phyloP scores from a whole-genome alignment of 2,888 invertebrate species.

The Apoda limacodes region DNA sequence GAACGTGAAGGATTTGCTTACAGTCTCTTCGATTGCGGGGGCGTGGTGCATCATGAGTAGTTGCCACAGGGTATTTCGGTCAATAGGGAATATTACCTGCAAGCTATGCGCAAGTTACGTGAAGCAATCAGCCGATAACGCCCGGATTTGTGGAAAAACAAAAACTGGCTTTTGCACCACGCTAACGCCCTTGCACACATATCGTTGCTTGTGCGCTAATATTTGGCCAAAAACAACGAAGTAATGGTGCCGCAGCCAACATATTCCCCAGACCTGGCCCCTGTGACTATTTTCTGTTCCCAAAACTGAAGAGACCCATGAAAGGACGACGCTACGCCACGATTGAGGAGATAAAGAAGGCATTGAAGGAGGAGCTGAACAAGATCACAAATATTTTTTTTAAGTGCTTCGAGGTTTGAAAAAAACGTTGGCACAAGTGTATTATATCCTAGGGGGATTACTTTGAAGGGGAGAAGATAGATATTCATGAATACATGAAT shows the following conservation, averaged over 20 bases:
- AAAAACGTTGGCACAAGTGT: constrained; percentile 11
- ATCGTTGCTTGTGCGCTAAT: constrained; percentile 14
- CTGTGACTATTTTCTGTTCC: constrained; percentile 20
- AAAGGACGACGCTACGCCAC: constrained; percentile 14
- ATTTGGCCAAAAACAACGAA: constrained; percentile 16
- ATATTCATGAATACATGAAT: constrained; percentile 1
- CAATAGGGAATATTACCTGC: constrained; percentile 9
- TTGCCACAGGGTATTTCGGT: constrained; percentile 9
- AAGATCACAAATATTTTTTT: constrained; percentile 15
- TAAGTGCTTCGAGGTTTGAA: constrained; percentile 10
- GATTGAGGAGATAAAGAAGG: constrained; percentile 10
- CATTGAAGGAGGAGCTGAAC: constrained; percentile 1
- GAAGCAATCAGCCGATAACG: constrained; percentile 14
- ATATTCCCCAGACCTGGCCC: constrained; percentile 14
- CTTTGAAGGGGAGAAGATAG: constrained; percentile 5
- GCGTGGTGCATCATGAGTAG: constrained; percentile 12
- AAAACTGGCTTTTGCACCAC: constrained; percentile 15
- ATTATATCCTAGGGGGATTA: constrained; percentile 11
- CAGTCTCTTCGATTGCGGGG: constrained; percentile 11
- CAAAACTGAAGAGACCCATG: constrained; percentile 17
- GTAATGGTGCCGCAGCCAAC: constrained; percentile 12
- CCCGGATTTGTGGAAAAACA: constrained; percentile 14
- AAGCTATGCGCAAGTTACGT: constrained; percentile 12
- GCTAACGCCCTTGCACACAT: constrained; percentile 16
- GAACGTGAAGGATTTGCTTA: constrained; percentile 10